Base-by-base conservation (phyloP, 2,113 vertebrate genomes). In the Archilochus colubris region DNA sequence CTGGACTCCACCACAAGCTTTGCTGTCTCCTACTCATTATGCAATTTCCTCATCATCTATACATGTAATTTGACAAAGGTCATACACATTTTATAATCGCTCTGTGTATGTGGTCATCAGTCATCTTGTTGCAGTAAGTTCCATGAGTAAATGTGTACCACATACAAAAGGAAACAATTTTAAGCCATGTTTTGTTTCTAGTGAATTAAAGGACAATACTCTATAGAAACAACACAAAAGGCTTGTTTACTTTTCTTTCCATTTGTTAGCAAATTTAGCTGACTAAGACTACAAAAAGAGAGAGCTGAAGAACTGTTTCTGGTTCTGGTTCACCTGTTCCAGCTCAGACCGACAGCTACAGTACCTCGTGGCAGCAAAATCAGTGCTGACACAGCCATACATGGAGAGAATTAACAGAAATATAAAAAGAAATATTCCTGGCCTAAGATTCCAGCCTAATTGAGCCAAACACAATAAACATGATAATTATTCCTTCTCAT, bases 391-490 rank as follows among this genome's bases (percentile, higher is more conserved):
- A 46, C 27, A 93, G 62, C 58, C 92, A 51, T 82, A 86, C 62
- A 75, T 31, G 68, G 77, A 72, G 73, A 89, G 57, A 62, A 43
- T 92, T 94, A 90, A 92, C 54, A 95, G 90, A 90, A 91, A 93
- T 69, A 64, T 86, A 86, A 84, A 95, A 95, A 66, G 88, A 89
- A 94, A 91, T 85, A 87, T 77, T 97, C 38, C 93, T 96, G 96
- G 95, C 91, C 91, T 94, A 96, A 96, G 95, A 93, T 86, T 88
- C 62, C 73, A 95, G 73, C 69, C 86, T 95, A 94, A 94, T 95
- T 90, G 93, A 96, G 96, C 93, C 93, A 95, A 96, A 86, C 25
- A 8, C 88, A 91, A 93, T 97, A 95, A 96, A 95, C 86, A 88
- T 79, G 80, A 79, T 93, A 93, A 96, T 95, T 95, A 94, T 95